Percentiles rank a stretch among this genome's conserved stretches.
These are phyloP conservation scores for Laspeyria flexula DNA, from an alignment of 2,888 invertebrate genomes.

Conservation along the genomic window DNA sequence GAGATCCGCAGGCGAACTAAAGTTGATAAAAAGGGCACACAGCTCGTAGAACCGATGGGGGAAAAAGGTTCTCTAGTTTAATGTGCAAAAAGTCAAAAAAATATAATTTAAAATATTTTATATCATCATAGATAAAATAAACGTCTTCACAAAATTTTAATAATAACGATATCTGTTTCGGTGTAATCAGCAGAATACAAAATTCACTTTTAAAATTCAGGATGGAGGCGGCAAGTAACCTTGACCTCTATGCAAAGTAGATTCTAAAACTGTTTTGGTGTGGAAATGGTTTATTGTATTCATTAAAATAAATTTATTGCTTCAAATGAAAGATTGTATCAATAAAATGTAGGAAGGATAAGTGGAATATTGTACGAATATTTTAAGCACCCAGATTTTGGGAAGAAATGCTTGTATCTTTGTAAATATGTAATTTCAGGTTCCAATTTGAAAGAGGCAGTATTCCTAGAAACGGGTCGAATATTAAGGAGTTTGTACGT, in stretches of 20 bases:
- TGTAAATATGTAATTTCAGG: background rate
- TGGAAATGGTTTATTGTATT: background rate
- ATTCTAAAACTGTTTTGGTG: slow-evolving; percentile 38
- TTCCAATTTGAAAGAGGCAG: background rate
- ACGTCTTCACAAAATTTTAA: slow-evolving; percentile 28
- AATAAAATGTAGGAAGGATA: no score
- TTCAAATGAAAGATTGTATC: no score
- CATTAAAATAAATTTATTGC: no score
- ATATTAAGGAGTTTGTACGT: background rate
- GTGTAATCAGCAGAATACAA: slow-evolving; percentile 43
- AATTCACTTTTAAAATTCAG: slow-evolving; percentile 49
- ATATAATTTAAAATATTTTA: background rate
- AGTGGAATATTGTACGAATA: no score
- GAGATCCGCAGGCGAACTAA: no score
- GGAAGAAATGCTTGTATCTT: background rate
- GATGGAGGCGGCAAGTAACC: slow-evolving; percentile 25
- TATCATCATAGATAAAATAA: slow-evolving; percentile 13
- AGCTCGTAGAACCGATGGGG: no score
- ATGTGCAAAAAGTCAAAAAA: no score
- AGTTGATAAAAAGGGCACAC: no score
- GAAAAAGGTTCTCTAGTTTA: no score
- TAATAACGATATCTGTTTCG: slow-evolving; percentile 43
- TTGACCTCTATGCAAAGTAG: slow-evolving; percentile 20
- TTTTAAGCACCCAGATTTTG: no score
- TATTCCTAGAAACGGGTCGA: background rate